phyloP scores from a whole-genome alignment of 1,140 invertebrate genomes.

The Trichonephila clavipes region DNA sequence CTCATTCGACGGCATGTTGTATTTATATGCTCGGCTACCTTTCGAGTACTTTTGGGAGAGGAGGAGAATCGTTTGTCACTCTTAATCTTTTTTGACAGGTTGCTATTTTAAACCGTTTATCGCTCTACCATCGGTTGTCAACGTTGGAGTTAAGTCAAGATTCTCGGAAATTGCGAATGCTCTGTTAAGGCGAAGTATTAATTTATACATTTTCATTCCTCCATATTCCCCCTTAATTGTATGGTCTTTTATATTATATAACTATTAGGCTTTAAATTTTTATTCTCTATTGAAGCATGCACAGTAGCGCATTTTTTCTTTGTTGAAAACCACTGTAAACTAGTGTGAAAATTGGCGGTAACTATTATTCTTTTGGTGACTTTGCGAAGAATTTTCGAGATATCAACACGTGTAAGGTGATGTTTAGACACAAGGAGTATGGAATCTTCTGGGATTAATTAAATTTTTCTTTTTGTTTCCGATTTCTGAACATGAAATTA shows the following conservation, averaged over 20 bases:
- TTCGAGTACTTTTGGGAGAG: background rate
- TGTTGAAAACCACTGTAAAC: background rate
- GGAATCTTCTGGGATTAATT: too few species aligned
- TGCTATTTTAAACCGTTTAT: background rate
- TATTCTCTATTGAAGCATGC: background rate
- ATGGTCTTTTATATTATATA: background rate
- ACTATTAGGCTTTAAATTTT: background rate
- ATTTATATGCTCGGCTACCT: background rate
- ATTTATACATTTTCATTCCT: background rate
- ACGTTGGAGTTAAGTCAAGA: background rate
- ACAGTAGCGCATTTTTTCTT: background rate
- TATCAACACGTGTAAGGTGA: too few species aligned
- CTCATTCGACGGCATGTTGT: accelerated
- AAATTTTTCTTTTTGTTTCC: too few species aligned
- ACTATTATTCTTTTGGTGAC: too few species aligned
- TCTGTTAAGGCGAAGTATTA: background rate
- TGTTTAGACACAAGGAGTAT: too few species aligned
- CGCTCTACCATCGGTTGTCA: background rate
- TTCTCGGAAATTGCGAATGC: accelerated
- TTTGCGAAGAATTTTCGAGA: too few species aligned
- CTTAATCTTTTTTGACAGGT: too few species aligned
- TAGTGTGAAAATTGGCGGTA: background rate
- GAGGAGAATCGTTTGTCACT: background rate
- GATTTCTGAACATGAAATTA: too few species aligned
- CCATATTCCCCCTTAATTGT: background rate